phyloP scores from a whole-genome alignment of 2,888 invertebrate species.

The Cantharis flavilabris region DNA sequence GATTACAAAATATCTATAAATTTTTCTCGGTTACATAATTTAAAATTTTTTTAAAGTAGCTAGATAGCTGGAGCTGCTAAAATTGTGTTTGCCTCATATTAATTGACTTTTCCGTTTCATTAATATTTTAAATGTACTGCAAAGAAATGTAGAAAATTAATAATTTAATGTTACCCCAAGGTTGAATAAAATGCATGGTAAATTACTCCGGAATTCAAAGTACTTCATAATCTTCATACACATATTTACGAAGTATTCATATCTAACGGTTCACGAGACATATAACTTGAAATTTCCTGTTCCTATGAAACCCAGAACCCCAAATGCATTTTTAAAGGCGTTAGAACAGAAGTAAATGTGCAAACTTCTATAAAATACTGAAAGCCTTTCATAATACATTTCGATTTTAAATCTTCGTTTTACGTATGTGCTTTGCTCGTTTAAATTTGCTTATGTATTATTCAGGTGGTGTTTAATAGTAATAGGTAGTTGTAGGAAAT shows the following conservation, averaged over 20 bases:
- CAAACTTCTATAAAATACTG: not conserved
- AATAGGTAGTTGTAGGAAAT: not conserved
- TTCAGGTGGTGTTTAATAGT: not conserved
- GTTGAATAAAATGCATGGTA: not conserved
- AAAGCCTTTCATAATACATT: constrained; percentile 1
- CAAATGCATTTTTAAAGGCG: constrained; percentile 9
- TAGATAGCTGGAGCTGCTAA: not conserved
- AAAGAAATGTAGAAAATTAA: not conserved
- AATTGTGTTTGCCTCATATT: not conserved
- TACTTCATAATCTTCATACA: constrained; percentile 8
- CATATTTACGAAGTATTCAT: constrained; percentile 6
- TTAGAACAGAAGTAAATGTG: not conserved
- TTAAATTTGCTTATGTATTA: not conserved
- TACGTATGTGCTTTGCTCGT: not conserved
- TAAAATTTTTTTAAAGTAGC: not conserved
- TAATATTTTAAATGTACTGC: not conserved
- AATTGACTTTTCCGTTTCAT: not conserved
- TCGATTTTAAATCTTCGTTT: not conserved
- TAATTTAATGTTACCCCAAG: not conserved
- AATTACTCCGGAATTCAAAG: not conserved
- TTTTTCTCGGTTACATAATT: too few species aligned
- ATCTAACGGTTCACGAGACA: constrained; percentile 1
- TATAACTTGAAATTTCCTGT: constrained; percentile 4
- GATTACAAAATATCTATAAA: too few species aligned
- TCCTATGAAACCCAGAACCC: constrained; percentile 1